Base-by-base conservation (phyloP, 2,113 vertebrate genomes). In the Eurystomus gularis region DNA sequence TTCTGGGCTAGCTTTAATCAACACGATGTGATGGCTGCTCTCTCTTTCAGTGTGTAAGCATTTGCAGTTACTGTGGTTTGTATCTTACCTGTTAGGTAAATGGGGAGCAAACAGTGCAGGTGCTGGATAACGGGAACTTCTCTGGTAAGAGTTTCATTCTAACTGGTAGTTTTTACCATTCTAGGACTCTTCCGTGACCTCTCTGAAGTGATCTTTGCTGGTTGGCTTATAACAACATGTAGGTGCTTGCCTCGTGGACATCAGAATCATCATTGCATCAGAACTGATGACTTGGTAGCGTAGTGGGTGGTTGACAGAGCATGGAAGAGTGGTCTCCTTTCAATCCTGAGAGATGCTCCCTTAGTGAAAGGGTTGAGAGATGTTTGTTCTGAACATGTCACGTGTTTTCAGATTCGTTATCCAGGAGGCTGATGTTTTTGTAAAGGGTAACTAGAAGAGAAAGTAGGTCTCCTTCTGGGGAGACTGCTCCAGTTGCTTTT, bases 21-120 rank as follows among this genome's bases (percentile, higher is more conserved):
- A 49, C 31, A 19, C 0, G 0, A 26, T n/a, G 31, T 25, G 25
- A 29, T 11, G 18, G 28, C 44, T 19, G 42, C 37, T 54, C 48
- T 64, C 2, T 71, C 39, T 82, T 86, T 79, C 26, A 62, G 69
- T 6, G 29, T 60, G 26, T 52, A 24, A 48, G 13, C 55, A 23
- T 82, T 86, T 92, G 54, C 51, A 86, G 40, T 28, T 55, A 14
- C 15, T 37, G 51, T 64, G 35, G 10, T 92, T 94, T 21, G 0
- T 71, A 31, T 57, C n/a, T 51, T 55, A 39, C 33, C 37, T 62
- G 0, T 26, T 46, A 37, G 52, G 24, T 84, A 61, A 86, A 44
- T 54, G 28, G 25, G 14, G 86, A 91, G 69, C 70, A 93, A 71
- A 46, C 42, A 48, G 4, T 29, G 9, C 58, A 61, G 54, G 31